phyloP scores from a whole-genome alignment of 1,140 invertebrate genomes.

The Gonatopus flavifemur region DNA sequence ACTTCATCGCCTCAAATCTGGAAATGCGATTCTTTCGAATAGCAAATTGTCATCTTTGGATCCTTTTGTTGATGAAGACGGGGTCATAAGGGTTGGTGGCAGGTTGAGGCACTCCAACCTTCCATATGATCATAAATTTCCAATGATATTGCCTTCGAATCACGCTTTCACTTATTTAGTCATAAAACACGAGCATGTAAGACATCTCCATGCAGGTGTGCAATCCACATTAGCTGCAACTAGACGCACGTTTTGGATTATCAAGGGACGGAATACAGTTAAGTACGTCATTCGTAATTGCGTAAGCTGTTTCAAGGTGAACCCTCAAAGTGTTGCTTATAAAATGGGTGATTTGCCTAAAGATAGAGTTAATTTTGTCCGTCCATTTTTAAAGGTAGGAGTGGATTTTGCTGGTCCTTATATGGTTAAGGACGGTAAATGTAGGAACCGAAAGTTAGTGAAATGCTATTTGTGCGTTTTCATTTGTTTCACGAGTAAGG shows the following conservation, averaged over 20 bases:
- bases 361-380: conserved; percentile 21
- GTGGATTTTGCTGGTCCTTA: conserved; percentile 52
- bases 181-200: conserved; percentile 4
- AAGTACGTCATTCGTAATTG: conserved; percentile 20
- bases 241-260: conserved; percentile 29
- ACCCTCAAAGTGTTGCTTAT: conserved; percentile 13
- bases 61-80: conserved; percentile 2
- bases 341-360: conserved; percentile 45
- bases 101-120: background rate
- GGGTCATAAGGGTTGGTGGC: background rate
- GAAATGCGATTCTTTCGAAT: background rate
- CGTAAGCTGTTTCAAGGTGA: conserved; percentile 19
- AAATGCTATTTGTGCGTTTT: background rate
- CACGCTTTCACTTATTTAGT: background rate
- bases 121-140: background rate
- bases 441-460: background rate
- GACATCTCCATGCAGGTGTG: conserved; percentile 19
- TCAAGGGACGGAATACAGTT: conserved; percentile 15
- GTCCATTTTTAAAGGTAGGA: conserved; percentile 43
- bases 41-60: background rate
- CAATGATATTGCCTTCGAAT: background rate
- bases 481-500: background rate
- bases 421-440: conserved; percentile 24
- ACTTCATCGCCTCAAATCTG: background rate
- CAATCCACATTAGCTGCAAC: conserved; percentile 7